Conservation (phyloP, 2,113 vertebrate genomes). For the Megaceryle maxima region DNA sequence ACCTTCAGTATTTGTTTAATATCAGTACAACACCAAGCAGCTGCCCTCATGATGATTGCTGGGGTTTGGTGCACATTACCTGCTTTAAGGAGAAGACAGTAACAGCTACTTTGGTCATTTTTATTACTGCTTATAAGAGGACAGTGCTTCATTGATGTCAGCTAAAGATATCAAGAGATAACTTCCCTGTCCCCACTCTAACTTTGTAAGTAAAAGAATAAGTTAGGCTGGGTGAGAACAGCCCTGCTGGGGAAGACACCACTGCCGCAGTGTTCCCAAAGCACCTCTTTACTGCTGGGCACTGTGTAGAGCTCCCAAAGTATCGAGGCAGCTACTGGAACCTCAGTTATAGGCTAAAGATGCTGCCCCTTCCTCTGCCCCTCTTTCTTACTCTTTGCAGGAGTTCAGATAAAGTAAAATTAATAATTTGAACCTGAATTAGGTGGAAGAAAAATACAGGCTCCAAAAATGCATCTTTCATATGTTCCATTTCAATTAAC, state of each 20-base stretch:
- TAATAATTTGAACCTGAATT: background rate
- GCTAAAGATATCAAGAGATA: rapidly evolving
- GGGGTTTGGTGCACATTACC: no score
- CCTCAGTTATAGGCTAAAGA: background rate
- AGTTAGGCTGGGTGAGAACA: background rate
- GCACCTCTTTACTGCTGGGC: background rate
- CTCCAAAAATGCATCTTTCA: background rate
- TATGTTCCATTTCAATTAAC: background rate
- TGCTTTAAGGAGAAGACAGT: no score
- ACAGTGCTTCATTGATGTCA: background rate
- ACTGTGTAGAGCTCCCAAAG: rapidly evolving
- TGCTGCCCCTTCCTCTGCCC: background rate
- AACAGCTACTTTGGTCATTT: no score
- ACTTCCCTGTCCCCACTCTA: background rate
- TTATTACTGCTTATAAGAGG: background rate
- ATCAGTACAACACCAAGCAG: no score
- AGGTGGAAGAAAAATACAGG: background rate
- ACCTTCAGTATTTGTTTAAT: no score
- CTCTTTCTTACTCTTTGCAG: background rate
- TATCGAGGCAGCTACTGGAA: background rate
- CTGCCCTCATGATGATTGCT: no score
- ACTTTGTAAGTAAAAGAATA: background rate
- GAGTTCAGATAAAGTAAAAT: background rate
- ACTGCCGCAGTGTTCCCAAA: background rate
- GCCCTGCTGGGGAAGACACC: background rate